Conservation (phyloP, 1,140 invertebrate species). For the Pristionchus pacificus region DNA sequence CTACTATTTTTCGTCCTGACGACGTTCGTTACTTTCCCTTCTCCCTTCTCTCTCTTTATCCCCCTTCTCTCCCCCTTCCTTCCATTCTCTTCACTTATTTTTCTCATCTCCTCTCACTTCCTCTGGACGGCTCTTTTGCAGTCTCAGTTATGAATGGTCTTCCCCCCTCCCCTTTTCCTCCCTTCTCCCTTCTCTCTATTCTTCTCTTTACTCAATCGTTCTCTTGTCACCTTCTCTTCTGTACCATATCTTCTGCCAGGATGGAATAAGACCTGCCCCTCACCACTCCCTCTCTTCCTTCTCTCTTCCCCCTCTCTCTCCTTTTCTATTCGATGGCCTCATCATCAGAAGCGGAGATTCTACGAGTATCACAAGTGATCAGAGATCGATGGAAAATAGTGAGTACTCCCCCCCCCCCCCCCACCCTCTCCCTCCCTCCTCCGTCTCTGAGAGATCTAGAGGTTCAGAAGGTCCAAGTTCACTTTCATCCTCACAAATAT, state of each 20-base stretch:
- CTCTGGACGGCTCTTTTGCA: conserved; percentile 22
- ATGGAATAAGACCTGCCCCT: no score
- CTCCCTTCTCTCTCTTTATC: conserved; percentile 8
- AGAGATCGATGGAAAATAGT: conserved; percentile 58
- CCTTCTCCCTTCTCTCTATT: no score
- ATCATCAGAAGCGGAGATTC: conserved; percentile 56
- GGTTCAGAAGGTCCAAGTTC: conserved; percentile 4
- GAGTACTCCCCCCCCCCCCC: conserved; percentile 24
- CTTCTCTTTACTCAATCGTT: no score
- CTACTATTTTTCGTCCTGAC: conserved; percentile 24
- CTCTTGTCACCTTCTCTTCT: no score
- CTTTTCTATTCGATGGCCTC: no score
- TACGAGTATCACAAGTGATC: conserved; percentile 52
- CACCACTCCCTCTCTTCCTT: no score
- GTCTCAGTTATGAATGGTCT: no score
- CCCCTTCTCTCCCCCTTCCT: conserved; percentile 33
- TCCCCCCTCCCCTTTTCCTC: no score
- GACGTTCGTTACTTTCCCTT: conserved; percentile 13
- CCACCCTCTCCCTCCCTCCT: conserved; percentile 22
- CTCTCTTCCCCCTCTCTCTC: no score
- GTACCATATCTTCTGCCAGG: no score
- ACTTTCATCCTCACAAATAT: conserved; percentile 17
- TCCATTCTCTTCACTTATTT: conserved; percentile 32
- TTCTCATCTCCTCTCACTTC: conserved; percentile 35
- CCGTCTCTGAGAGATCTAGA: no score